Percentiles rank a stretch among this genome's conserved stretches.
Conservation (phyloP, 2,797 vertebrate species). For the Nannoperca obscura region DNA sequence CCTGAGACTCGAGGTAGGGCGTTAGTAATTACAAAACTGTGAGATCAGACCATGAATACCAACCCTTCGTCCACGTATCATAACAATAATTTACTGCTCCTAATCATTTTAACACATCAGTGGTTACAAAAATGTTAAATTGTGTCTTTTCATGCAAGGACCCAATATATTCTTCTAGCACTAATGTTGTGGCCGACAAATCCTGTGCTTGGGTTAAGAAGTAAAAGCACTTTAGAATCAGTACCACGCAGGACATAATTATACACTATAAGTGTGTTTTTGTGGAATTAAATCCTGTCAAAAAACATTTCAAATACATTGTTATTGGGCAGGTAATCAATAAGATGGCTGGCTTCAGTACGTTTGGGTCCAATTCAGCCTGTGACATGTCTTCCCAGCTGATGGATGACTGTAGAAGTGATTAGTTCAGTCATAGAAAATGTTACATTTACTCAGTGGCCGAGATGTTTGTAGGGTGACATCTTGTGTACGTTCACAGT, state of each 20-base stretch:
- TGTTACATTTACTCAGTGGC: background rate
- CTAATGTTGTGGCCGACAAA: background rate
- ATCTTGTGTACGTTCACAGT: conserved; percentile 5
- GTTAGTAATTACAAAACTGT: background rate
- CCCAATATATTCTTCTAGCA: background rate
- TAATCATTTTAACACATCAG: background rate
- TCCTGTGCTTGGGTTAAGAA: background rate
- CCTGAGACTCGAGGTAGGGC: background rate
- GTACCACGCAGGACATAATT: background rate
- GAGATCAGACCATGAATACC: background rate
- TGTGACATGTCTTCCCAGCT: background rate
- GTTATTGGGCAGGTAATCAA: conserved; percentile 22
- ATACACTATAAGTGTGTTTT: background rate
- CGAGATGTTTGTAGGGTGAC: background rate
- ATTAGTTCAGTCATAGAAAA: background rate
- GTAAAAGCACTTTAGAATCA: background rate
- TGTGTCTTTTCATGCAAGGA: no score
- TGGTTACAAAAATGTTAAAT: background rate
- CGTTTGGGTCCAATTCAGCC: background rate
- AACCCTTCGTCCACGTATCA: background rate
- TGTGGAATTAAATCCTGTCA: background rate
- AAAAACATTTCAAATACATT: background rate
- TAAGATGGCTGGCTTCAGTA: conserved; percentile 2
- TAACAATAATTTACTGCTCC: background rate
- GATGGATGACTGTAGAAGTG: background rate